Percentiles rank a stretch among this genome's conserved stretches.
Evolutionary conservation across 2,113 vertebrate genomes (phyloP).

Genomic region (Micromys minutus): DNA sequence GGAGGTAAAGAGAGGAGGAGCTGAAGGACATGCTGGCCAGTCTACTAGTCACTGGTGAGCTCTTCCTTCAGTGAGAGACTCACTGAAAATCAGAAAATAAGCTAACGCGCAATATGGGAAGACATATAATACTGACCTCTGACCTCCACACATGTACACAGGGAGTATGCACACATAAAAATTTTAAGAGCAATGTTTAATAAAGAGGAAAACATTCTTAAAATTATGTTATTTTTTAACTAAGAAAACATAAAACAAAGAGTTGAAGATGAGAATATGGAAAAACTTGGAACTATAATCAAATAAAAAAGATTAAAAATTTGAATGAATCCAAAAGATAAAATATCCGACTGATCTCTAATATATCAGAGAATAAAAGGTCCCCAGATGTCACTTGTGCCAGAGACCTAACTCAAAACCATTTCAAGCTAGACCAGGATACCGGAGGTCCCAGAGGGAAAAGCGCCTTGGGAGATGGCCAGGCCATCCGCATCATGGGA

Average conservation of each 20-base stretch:
- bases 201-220: constrained; percentile 41
- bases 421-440: background rate
- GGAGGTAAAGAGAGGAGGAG: background rate
- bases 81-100: too few species aligned
- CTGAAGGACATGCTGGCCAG: background rate
- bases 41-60: background rate
- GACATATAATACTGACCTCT: background rate
- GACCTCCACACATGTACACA: background rate
- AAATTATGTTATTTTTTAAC: constrained; percentile 23
- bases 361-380: background rate
- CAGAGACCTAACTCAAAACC: background rate
- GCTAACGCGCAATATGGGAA: background rate
- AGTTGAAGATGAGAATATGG: constrained; percentile 25
- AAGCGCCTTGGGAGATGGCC: background rate
- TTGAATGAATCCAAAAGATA: background rate
- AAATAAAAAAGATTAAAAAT: background rate
- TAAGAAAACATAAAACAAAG: constrained; percentile 50
- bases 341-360: constrained; percentile 21
- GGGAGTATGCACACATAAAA: background rate
- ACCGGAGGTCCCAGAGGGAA: background rate
- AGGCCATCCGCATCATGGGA: too few species aligned
- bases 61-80: background rate
- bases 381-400: constrained; percentile 1
- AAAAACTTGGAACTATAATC: background rate
- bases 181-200: constrained; percentile 18